Conservation (phyloP, 2,113 vertebrate genomes). For the Lepidothrix coronata region DNA sequence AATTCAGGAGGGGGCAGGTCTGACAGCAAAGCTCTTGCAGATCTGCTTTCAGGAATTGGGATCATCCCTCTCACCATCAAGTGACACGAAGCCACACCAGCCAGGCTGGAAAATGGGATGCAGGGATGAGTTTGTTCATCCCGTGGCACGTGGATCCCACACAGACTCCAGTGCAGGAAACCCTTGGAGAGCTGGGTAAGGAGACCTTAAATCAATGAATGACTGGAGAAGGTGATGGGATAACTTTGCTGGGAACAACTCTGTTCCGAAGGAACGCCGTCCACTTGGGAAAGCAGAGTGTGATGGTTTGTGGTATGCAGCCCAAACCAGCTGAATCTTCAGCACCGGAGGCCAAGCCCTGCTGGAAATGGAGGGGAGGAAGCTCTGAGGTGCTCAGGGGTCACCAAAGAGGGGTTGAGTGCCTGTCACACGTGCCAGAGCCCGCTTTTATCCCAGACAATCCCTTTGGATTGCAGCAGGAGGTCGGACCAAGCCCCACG, state of each 20-base stretch:
- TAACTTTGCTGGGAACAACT: not conserved
- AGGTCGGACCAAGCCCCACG: not conserved
- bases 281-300: not conserved
- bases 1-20: not conserved
- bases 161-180: not conserved
- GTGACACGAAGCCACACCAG: too few species aligned
- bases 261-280: not conserved
- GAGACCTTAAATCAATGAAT: not conserved
- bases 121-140: not conserved
- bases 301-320: not conserved
- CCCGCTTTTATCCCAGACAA: not conserved
- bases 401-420: not conserved
- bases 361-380: not conserved
- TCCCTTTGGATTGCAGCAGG: not conserved
- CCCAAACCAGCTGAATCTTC: not conserved
- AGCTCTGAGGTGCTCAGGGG: not conserved
- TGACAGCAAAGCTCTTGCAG: not conserved
- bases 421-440: not conserved
- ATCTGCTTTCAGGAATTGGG: not conserved
- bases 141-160: not conserved
- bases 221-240: not conserved
- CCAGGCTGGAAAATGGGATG: not conserved
- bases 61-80: too few species aligned
- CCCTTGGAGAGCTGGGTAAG: not conserved
- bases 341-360: not conserved